phyloP scores from a whole-genome alignment of 1,140 invertebrate species.

The Heliconius melpomene region DNA sequence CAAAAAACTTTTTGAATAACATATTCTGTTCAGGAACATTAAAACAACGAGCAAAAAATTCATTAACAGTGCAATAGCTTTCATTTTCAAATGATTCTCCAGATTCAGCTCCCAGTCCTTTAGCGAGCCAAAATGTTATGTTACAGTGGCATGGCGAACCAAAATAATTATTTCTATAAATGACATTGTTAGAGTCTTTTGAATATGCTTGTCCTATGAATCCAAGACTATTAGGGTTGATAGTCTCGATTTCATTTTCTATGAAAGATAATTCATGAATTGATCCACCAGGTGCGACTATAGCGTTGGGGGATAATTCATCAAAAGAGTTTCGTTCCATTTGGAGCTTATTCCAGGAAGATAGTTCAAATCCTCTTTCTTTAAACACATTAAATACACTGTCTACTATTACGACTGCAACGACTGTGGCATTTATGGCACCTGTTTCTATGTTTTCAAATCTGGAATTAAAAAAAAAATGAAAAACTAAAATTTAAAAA shows the following conservation, averaged over 20 bases:
- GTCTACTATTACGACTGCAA: conserved; percentile 82
- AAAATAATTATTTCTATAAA: conserved; percentile 84
- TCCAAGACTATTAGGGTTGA: conserved; percentile 78
- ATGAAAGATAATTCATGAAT: conserved; percentile 83
- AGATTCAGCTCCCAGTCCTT: conserved; percentile 69
- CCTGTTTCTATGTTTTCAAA: conserved; percentile 83
- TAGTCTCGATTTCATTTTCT: conserved; percentile 83
- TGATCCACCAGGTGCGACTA: conserved; percentile 69
- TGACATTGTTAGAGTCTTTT: conserved; percentile 68
- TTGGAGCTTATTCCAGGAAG: conserved; percentile 83
- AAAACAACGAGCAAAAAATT: conserved; percentile 83
- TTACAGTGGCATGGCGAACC: conserved; percentile 84
- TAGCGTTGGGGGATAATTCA: conserved; percentile 80
- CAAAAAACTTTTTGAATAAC: conserved; percentile 83
- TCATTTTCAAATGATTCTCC: conserved; percentile 79
- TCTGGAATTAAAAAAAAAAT: conserved; percentile 78
- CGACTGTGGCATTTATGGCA: conserved; percentile 84
- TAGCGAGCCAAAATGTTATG: conserved; percentile 81
- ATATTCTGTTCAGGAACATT: conserved; percentile 84
- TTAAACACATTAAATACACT: conserved; percentile 83
- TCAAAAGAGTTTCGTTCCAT: conserved; percentile 85
- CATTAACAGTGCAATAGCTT: conserved; percentile 84
- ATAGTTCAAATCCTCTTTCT: conserved; percentile 81
- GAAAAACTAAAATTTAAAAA: conserved; percentile 23
- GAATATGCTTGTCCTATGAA: conserved; percentile 81